These are phyloP conservation scores for Cosmorhoe ocellata DNA, from an alignment of 2,888 invertebrate genomes.

Conservation along the genomic window DNA sequence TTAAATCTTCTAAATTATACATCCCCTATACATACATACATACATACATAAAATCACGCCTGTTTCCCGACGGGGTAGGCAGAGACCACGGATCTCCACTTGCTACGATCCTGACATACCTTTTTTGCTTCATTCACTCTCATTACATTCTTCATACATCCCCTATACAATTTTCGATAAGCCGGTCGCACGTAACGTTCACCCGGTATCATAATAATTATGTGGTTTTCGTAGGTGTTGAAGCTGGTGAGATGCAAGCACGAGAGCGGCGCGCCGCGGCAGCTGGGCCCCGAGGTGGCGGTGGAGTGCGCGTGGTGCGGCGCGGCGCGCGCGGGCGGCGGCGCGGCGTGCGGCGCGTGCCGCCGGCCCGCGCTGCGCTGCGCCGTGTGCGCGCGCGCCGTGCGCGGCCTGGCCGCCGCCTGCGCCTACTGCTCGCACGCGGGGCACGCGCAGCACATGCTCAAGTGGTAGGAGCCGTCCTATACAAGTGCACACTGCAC, in stretches of 20 bases:
- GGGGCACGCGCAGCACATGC: slow-evolving; percentile 93
- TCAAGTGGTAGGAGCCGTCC: slow-evolving; percentile 92
- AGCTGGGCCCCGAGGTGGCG: slow-evolving; percentile 85
- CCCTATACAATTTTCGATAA: too few species aligned
- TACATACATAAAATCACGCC: too few species aligned
- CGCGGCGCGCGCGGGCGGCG: slow-evolving; percentile 69
- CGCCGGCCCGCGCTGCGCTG: slow-evolving; percentile 90
- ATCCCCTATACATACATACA: too few species aligned
- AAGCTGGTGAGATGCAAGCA: slow-evolving; percentile 79
- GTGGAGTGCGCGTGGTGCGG: slow-evolving; percentile 78
- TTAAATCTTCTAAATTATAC: too few species aligned
- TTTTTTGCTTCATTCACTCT: too few species aligned
- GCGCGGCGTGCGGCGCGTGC: slow-evolving; percentile 86
- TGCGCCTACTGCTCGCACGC: slow-evolving; percentile 97
- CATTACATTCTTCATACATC: too few species aligned
- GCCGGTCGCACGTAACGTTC: too few species aligned
- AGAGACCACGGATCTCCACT: too few species aligned
- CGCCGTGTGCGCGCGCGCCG: slow-evolving; percentile 92
- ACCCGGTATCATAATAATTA: too few species aligned
- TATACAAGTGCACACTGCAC: too few species aligned
- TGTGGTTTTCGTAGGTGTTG: slow-evolving; percentile 72
- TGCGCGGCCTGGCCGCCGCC: slow-evolving; percentile 91
- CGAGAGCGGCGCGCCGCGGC: slow-evolving; percentile 45
- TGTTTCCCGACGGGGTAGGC: too few species aligned
- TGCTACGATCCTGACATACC: too few species aligned